Evolutionary conservation across 1,140 invertebrate genomes (phyloP).

Genomic region (Scaptomyza hsui): DNA sequence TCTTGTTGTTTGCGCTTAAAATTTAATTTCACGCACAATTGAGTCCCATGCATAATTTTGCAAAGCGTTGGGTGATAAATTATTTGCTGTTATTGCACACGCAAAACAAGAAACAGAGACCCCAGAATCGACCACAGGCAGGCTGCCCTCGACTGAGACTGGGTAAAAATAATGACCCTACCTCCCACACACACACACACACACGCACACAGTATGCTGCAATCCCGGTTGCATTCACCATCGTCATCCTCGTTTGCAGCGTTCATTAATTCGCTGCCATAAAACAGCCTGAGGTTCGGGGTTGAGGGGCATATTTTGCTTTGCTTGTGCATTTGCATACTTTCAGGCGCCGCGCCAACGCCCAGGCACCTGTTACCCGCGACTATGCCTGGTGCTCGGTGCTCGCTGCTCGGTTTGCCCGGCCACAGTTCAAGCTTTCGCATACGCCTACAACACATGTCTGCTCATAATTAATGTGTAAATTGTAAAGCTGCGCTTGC

Average conservation of each 20-base stretch:
- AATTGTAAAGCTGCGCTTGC: constrained; percentile 77
- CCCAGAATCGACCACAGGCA: constrained; percentile 20
- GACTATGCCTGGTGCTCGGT: constrained; percentile 17
- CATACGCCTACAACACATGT: constrained; percentile 75
- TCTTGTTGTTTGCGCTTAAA: constrained; percentile 74
- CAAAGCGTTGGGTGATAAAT: constrained; percentile 67
- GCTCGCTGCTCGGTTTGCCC: neutral
- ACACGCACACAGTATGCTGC: neutral
- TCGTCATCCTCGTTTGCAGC: constrained; percentile 62
- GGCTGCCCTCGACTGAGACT: too few relatives aligned
- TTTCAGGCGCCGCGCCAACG: constrained; percentile 25
- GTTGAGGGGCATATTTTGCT: constrained; percentile 66
- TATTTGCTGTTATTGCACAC: constrained; percentile 77
- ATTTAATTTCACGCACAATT: constrained; percentile 83
- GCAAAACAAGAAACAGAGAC: constrained; percentile 37
- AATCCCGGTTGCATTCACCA: constrained; percentile 31
- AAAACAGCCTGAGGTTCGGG: constrained; percentile 46
- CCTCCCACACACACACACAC: neutral
- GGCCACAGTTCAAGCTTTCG: constrained; percentile 32
- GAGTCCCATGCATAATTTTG: constrained; percentile 80
- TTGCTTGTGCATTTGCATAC: constrained; percentile 75
- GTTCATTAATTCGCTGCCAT: constrained; percentile 82
- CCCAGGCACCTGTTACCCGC: constrained; percentile 73
- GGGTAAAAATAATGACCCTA: constrained; percentile 72
- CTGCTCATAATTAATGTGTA: constrained; percentile 83